phyloP scores from a whole-genome alignment of 2,888 invertebrate genomes.

The Dynastes hyllus region DNA sequence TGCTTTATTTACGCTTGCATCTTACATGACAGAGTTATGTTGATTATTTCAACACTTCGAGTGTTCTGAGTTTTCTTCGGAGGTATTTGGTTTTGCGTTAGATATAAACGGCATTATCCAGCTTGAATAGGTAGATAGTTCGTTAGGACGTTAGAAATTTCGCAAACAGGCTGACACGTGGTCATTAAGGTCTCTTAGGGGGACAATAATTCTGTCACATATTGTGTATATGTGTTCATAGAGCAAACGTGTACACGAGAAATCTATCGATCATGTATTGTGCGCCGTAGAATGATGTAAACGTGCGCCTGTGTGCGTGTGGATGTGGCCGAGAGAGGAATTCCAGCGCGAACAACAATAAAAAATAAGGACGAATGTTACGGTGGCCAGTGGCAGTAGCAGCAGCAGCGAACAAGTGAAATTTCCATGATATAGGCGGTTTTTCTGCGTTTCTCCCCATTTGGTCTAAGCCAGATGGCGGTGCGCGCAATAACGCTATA shows the following conservation, averaged over 20 bases:
- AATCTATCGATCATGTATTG: conserved; percentile 48
- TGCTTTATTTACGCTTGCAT: too few species aligned
- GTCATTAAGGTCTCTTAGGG: conserved; percentile 16
- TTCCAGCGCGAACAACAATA: conserved; percentile 54
- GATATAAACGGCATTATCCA: too few species aligned
- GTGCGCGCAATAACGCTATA: conserved; percentile 66
- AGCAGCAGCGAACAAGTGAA: conserved; percentile 59
- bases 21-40: too few species aligned
- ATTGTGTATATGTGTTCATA: conserved; percentile 5
- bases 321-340: conserved; percentile 46
- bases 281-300: conserved; percentile 4
- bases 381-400: conserved; percentile 39
- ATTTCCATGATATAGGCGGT: conserved; percentile 69
- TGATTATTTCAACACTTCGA: too few species aligned
- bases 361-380: conserved; percentile 59
- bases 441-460: conserved; percentile 68
- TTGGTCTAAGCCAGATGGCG: conserved; percentile 65
- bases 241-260: conserved; percentile 7
- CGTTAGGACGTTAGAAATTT: neutral
- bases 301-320: neutral
- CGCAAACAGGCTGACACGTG: neutral
- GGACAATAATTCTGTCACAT: conserved; percentile 11
- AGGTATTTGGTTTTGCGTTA: too few species aligned
- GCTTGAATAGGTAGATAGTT: too few species aligned
- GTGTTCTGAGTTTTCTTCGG: too few species aligned